phyloP scores from a whole-genome alignment of 2,113 vertebrate species.

The Nymphicus hollandicus region DNA sequence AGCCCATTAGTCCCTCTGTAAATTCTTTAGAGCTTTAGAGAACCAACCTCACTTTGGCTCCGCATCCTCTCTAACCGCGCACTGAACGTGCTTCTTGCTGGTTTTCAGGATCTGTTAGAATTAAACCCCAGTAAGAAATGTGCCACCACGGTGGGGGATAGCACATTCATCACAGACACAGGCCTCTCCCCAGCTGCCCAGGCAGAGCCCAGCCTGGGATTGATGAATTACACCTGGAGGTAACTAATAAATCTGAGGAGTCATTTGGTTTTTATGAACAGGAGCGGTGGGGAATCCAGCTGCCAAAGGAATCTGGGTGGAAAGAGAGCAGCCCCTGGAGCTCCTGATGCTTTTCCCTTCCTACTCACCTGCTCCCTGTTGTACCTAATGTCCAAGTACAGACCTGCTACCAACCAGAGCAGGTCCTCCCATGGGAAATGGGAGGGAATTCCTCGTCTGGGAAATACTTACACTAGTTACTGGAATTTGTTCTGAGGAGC shows the following conservation, averaged over 20 bases:
- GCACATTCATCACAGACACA: constrained; percentile 54
- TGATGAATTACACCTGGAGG: constrained; percentile 69
- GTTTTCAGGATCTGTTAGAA: constrained; percentile 63
- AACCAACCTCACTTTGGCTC: neutral
- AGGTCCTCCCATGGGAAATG: neutral
- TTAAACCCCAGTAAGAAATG: constrained; percentile 58
- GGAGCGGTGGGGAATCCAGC: neutral
- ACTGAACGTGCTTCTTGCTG: constrained; percentile 39
- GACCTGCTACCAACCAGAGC: neutral
- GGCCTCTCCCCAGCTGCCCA: constrained; percentile 20
- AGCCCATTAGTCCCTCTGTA: neutral
- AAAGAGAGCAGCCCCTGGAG: neutral
- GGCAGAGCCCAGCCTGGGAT: constrained; percentile 11
- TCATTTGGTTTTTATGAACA: constrained; percentile 68
- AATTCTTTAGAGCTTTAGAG: neutral
- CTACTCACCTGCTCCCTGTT: neutral
- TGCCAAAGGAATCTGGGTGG: constrained; percentile 4
- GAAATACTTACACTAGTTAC: neutral
- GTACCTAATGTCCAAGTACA: neutral
- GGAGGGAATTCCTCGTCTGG: neutral
- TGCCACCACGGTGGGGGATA: constrained; percentile 36
- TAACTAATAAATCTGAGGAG: constrained; percentile 69
- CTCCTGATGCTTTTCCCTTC: neutral
- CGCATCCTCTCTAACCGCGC: neutral
- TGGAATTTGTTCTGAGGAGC: accelerated